These are phyloP conservation scores for Motacilla alba DNA, from an alignment of 2,113 vertebrate genomes.

Conservation along the genomic window DNA sequence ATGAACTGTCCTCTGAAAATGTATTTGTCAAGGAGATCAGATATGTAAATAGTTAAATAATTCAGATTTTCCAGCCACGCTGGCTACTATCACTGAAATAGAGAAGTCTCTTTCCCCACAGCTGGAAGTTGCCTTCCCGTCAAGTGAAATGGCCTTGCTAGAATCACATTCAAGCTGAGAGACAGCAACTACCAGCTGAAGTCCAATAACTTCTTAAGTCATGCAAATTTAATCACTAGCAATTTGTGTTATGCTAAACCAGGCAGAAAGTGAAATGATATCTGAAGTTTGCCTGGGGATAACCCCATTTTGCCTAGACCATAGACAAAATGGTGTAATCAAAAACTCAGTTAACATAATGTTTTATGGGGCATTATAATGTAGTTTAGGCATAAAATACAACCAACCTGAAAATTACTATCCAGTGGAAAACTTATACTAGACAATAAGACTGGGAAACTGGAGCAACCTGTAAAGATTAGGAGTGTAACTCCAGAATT, in stretches of 20 bases:
- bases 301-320: conserved; percentile 27
- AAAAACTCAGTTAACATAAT: conserved; percentile 41
- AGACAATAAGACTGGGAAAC: not conserved
- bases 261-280: conserved; percentile 52
- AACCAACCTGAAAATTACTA: conserved; percentile 35
- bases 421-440: not conserved
- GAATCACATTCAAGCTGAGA: conserved; percentile 57
- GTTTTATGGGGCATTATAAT: conserved; percentile 33
- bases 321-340: conserved; percentile 41
- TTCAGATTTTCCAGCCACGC: not conserved
- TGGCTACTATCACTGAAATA: not conserved
- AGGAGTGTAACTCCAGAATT: not conserved
- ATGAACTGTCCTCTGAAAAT: not conserved
- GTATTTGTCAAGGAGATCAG: not conserved
- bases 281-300: conserved; percentile 44
- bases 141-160: conserved; percentile 35
- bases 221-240: conserved; percentile 51
- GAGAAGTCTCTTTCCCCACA: conserved; percentile 5
- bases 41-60: not conserved
- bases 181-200: conserved; percentile 45
- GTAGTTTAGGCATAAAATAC: conserved; percentile 47
- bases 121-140: not conserved
- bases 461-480: not conserved
- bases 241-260: conserved; percentile 55
- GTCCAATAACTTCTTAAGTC: conserved; percentile 60